These are phyloP conservation scores for Melanotaenia duboulayi DNA, from an alignment of 2,113 vertebrate genomes.

Conservation along the genomic window DNA sequence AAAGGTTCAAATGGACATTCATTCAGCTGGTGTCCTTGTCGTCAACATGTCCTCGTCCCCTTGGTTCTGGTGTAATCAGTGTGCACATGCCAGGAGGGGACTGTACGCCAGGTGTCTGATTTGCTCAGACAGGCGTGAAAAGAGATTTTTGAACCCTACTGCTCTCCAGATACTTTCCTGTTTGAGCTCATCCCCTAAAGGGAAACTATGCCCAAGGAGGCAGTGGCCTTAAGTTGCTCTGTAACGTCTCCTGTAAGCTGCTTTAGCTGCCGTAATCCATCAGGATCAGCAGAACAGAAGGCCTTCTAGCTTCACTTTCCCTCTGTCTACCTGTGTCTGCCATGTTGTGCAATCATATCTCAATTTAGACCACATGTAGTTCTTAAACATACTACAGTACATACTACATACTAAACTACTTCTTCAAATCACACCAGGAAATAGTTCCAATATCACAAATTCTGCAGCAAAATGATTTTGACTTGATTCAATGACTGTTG, in stretches of 20 bases:
- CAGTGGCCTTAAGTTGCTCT: slow-evolving; percentile 28
- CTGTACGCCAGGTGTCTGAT: slow-evolving; percentile 27
- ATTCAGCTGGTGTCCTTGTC: slow-evolving; percentile 1
- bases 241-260: slow-evolving; percentile 57
- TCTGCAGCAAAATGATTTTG: too few species aligned
- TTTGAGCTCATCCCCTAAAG: slow-evolving; percentile 15
- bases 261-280: slow-evolving; percentile 65
- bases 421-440: too few species aligned
- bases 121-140: slow-evolving; percentile 2
- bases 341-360: not conserved
- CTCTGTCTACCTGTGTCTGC: not conserved
- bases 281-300: slow-evolving; percentile 26
- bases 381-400: not conserved
- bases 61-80: slow-evolving; percentile 59
- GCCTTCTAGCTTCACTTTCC: slow-evolving; percentile 41
- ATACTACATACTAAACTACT: too few species aligned
- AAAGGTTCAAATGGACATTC: not conserved
- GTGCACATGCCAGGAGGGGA: slow-evolving; percentile 17
- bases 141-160: slow-evolving; percentile 2
- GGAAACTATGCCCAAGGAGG: slow-evolving; percentile 17
- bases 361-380: not conserved
- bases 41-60: slow-evolving; percentile 25
- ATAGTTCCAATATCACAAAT: too few species aligned
- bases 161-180: not conserved
- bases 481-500: too few species aligned